Evolutionary conservation across 2,113 vertebrate genomes (phyloP).

Genomic region (Halichoerus grypus): DNA sequence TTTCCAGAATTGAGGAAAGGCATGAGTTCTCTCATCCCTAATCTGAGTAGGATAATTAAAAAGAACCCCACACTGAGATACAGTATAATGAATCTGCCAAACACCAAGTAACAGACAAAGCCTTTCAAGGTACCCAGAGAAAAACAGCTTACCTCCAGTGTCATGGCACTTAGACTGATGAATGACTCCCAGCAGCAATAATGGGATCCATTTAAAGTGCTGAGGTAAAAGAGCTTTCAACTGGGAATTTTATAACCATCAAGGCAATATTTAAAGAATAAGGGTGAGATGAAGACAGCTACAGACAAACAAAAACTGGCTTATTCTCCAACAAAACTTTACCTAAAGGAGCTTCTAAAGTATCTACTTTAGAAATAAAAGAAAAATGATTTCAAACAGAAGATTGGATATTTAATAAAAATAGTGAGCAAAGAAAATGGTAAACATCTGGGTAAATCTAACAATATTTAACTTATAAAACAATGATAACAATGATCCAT

Average conservation of each 20-base stretch:
- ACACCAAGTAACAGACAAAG: neutral
- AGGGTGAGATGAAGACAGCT: neutral
- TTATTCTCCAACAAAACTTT: conserved; percentile 22
- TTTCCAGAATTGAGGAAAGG: conserved; percentile 29
- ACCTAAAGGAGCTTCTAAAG: conserved; percentile 4
- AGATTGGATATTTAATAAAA: neutral
- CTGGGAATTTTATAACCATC: neutral
- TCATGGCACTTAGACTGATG: neutral
- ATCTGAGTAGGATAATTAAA: conserved; percentile 45
- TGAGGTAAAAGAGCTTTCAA: neutral
- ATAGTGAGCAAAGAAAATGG: neutral
- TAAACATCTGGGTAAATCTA: neutral
- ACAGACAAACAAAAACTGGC: neutral
- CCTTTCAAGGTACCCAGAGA: neutral
- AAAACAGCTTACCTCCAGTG: neutral
- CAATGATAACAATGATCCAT: neutral
- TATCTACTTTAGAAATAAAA: neutral
- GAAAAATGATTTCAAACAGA: neutral
- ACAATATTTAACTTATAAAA: neutral
- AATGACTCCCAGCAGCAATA: neutral
- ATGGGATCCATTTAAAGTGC: neutral
- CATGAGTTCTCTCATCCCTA: neutral
- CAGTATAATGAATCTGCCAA: neutral
- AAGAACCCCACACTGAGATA: neutral
- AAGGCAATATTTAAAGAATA: neutral